Percentiles rank a stretch among this genome's conserved stretches.
Conservation (phyloP, 2,113 vertebrate genomes). For the Sigmodon hispidus region DNA sequence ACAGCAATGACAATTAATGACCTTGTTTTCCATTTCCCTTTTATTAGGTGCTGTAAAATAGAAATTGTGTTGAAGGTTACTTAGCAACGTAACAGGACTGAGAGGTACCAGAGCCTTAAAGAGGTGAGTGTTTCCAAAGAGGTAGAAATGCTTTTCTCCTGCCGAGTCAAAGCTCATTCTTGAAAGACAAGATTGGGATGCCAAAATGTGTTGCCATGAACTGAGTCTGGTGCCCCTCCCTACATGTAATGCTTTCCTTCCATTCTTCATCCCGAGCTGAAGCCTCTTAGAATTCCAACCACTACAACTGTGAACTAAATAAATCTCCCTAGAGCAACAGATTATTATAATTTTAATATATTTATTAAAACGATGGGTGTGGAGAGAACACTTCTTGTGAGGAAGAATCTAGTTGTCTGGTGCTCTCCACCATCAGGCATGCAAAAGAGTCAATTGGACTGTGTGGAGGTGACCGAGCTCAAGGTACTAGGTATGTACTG, state of each 20-base stretch:
- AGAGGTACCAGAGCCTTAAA: not conserved
- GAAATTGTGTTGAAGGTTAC: not conserved
- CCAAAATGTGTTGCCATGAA: not conserved
- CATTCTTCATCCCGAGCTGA: not conserved
- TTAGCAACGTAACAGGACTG: not conserved
- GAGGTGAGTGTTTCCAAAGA: not conserved
- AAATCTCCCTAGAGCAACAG: not conserved
- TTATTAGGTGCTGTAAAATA: not conserved
- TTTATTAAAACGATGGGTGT: not conserved
- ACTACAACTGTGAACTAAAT: not conserved
- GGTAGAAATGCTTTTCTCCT: not conserved
- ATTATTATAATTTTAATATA: no score
- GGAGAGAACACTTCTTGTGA: not conserved
- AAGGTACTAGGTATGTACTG: not conserved
- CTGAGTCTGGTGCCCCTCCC: not conserved
- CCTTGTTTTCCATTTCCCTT: not conserved
- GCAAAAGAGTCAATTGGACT: not conserved
- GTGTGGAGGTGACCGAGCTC: not conserved
- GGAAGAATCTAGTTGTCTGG: not conserved
- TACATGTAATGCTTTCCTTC: not conserved
- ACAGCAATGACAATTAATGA: not conserved
- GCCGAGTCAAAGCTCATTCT: not conserved
- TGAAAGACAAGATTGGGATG: not conserved
- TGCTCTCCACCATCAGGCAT: not conserved
- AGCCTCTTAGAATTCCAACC: not conserved